These are phyloP conservation scores for Siniperca obscura DNA, from an alignment of 2,797 vertebrate species.

Conservation along the genomic window DNA sequence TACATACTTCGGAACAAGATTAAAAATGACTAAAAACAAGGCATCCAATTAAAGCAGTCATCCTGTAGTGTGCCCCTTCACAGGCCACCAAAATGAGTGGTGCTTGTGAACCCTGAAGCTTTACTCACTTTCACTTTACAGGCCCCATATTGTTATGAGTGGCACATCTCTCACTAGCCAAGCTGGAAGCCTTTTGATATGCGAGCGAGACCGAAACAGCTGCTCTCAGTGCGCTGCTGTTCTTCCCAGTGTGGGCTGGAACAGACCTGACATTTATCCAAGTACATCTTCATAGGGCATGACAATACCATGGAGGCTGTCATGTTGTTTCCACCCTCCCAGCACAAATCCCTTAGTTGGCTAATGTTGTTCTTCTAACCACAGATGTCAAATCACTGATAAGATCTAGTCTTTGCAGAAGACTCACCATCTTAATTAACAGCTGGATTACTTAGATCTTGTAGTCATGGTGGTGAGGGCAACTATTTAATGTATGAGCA, in stretches of 20 bases:
- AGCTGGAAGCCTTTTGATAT: slow-evolving; percentile 69
- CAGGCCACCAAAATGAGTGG: slow-evolving; percentile 24
- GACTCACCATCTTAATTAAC: slow-evolving; percentile 60
- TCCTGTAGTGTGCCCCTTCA: slow-evolving; percentile 13
- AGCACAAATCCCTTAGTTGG: slow-evolving; percentile 37
- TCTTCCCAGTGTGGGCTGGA: slow-evolving; percentile 48
- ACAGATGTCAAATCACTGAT: slow-evolving; percentile 47
- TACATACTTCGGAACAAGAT: slow-evolving; percentile 16
- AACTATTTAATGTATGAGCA: slow-evolving; percentile 60
- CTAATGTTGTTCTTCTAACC: slow-evolving; percentile 40
- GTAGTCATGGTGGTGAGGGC: slow-evolving; percentile 62
- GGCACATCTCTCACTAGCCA: slow-evolving; percentile 52
- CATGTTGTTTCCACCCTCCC: slow-evolving; percentile 26
- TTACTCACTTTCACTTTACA: slow-evolving; percentile 44
- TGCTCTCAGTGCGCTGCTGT: slow-evolving; percentile 42
- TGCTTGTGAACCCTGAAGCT: slow-evolving; percentile 35
- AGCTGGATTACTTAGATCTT: slow-evolving; percentile 60
- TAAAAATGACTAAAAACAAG: slow-evolving; percentile 11
- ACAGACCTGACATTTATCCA: slow-evolving; percentile 72
- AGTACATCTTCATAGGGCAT: slow-evolving; percentile 68
- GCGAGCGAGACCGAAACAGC: slow-evolving; percentile 57
- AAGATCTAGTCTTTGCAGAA: slow-evolving; percentile 38
- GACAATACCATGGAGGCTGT: slow-evolving; percentile 66
- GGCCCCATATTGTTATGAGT: slow-evolving; percentile 57
- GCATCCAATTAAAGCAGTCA: slow-evolving; percentile 49